A percentile compares a stretch with the other conserved stretches of the same genome.
These are phyloP conservation scores for Colletes gigas DNA, from an alignment of 1,140 invertebrate species.

Conservation along the genomic window DNA sequence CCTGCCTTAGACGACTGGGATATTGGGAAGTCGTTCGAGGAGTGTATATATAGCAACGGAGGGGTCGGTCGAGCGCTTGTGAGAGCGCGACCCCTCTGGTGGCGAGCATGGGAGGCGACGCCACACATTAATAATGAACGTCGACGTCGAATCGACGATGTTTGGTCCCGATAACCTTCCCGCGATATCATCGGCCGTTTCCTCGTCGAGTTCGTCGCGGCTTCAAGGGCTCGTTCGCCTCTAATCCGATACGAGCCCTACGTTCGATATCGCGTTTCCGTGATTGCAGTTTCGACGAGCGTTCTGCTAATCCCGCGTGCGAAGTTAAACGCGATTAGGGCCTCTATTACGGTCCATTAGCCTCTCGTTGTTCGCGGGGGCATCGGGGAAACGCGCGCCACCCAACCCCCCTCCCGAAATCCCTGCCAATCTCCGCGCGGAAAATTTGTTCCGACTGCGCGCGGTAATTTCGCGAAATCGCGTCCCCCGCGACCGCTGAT, in stretches of 20 bases:
- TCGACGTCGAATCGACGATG: too few relatives aligned
- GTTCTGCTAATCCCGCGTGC: constrained; percentile 24
- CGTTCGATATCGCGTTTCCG: constrained; percentile 41
- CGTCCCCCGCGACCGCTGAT: too few relatives aligned
- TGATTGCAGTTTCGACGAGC: constrained; percentile 33
- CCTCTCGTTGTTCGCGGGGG: constrained; percentile 5
- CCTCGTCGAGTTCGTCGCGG: background rate
- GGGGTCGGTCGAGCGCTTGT: too few relatives aligned
- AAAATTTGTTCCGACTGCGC: constrained; percentile 10
- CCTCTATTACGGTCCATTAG: constrained; percentile 50
- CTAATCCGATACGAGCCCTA: constrained; percentile 6
- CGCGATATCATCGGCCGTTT: constrained; percentile 5
- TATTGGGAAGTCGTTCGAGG: too few relatives aligned
- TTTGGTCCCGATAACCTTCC: too few relatives aligned
- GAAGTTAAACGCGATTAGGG: constrained; percentile 50
- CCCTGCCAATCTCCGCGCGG: constrained; percentile 14
- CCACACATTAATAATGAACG: too few relatives aligned
- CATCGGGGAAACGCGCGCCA: too few relatives aligned
- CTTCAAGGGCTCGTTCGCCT: background rate
- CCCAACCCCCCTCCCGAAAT: background rate
- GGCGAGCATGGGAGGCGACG: too few relatives aligned
- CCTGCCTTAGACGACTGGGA: too few relatives aligned
- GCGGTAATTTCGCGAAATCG: background rate
- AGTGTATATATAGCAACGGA: too few relatives aligned
- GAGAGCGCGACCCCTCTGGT: too few relatives aligned